phyloP scores from a whole-genome alignment of 1,140 invertebrate species.

The Euwallacea fornicatus region DNA sequence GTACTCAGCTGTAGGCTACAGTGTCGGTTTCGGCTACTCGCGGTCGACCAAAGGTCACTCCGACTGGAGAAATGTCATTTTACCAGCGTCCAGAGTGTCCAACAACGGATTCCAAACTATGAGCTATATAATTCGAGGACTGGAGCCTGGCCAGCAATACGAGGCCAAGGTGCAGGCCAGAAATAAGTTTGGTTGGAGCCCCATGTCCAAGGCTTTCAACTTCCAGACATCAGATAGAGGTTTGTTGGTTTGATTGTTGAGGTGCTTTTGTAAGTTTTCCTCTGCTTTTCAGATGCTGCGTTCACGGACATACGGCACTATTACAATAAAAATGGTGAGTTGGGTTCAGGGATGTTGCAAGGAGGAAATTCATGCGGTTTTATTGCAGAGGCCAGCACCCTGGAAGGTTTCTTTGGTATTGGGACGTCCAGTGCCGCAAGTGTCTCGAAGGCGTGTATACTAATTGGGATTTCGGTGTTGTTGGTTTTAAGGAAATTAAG shows the following conservation, averaged over 20 bases:
- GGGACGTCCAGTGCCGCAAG: background rate
- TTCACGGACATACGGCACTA: conserved; percentile 10
- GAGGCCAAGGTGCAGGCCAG: conserved; percentile 65
- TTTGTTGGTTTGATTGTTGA: conserved; percentile 22
- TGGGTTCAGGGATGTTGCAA: background rate
- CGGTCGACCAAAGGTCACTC: conserved; percentile 51
- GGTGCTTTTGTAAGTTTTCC: too few species aligned
- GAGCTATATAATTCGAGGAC: conserved; percentile 62
- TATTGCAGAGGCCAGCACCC: conserved; percentile 15
- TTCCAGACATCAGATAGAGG: conserved; percentile 55
- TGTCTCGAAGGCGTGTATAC: background rate
- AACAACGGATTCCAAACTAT: conserved; percentile 58
- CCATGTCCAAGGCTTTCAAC: conserved; percentile 60
- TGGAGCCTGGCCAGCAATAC: conserved; percentile 62
- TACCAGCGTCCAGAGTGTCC: conserved; percentile 55
- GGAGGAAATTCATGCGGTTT: background rate
- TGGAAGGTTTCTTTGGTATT: conserved; percentile 26
- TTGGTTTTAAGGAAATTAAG: background rate
- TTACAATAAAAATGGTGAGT: conserved; percentile 14
- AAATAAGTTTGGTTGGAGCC: conserved; percentile 66
- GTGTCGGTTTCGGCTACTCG: conserved; percentile 45
- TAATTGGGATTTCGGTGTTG: background rate
- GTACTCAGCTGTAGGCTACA: conserved; percentile 44
- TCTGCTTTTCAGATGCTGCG: conserved; percentile 6
- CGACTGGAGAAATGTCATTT: conserved; percentile 64